phyloP scores from a whole-genome alignment of 2,113 vertebrate species.

The Pandion haliaetus region DNA sequence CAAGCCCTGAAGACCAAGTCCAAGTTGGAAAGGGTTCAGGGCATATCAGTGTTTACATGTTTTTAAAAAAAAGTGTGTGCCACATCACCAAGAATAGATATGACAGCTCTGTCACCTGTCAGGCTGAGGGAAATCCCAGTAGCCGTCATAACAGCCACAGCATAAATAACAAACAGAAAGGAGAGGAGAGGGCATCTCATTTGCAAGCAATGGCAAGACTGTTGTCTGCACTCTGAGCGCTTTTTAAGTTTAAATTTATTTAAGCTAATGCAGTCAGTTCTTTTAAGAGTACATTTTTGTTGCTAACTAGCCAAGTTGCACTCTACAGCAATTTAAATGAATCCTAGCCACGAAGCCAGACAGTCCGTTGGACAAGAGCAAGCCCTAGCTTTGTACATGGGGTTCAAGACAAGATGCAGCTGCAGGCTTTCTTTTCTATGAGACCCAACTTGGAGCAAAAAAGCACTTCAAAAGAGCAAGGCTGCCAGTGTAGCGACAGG shows the following conservation, averaged over 20 bases:
- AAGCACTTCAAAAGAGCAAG: background rate
- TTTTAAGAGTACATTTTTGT: background rate
- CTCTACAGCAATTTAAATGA: background rate
- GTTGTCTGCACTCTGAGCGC: background rate
- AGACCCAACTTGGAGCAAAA: background rate
- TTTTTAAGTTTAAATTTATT: background rate
- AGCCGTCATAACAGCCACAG: background rate
- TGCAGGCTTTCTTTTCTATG: background rate
- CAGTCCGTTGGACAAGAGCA: background rate
- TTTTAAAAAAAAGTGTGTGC: background rate
- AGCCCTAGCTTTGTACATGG: background rate
- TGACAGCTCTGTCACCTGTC: background rate
- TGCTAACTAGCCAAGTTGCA: background rate
- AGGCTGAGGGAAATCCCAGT: background rate
- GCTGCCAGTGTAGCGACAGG: fast-evolving
- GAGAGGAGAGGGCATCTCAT: background rate
- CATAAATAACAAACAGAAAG: background rate
- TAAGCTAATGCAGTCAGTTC: background rate
- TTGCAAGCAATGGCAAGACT: too few relatives aligned
- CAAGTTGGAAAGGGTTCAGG: background rate
- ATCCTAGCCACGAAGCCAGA: background rate
- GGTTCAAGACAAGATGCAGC: background rate
- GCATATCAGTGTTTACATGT: background rate
- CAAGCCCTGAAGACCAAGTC: background rate
- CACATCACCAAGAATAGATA: background rate